Evolutionary conservation across 2,113 vertebrate genomes (phyloP).

Genomic region (Nycticorax nycticorax): DNA sequence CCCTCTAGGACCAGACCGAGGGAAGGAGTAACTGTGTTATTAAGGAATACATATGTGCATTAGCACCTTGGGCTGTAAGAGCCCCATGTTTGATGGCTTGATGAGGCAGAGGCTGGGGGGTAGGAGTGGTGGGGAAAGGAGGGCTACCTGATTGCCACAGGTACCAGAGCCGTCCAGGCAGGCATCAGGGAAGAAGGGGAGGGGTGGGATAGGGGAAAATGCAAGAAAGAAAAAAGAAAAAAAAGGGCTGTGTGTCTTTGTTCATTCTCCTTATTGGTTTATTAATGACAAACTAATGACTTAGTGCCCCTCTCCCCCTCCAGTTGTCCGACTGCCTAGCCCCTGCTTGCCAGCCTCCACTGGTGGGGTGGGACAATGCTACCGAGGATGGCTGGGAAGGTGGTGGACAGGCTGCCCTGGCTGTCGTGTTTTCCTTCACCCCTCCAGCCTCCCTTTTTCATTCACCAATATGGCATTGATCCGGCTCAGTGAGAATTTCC

Average conservation of each 20-base stretch:
- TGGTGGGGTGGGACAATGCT: not conserved
- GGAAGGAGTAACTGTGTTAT: not conserved
- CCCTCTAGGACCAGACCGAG: not conserved
- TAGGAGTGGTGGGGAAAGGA: not conserved
- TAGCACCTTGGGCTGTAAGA: not conserved
- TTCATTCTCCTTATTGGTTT: not conserved
- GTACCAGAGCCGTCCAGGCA: not conserved
- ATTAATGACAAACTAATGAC: not conserved
- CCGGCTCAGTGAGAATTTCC: conserved; percentile 27
- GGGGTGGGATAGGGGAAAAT: not conserved
- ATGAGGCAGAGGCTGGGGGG: not conserved
- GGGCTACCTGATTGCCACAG: not conserved
- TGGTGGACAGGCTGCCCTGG: not conserved
- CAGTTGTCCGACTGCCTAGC: not conserved
- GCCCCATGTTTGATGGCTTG: not conserved
- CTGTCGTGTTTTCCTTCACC: not conserved
- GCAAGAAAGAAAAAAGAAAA: not conserved
- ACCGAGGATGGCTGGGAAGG: not conserved
- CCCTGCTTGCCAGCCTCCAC: not conserved
- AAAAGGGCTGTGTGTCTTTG: not conserved
- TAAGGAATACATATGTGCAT: not conserved
- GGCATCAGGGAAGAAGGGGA: not conserved
- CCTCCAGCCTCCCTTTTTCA: not conserved
- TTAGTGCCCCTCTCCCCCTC: not conserved
- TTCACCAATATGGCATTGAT: not conserved